phyloP scores from a whole-genome alignment of 2,888 invertebrate genomes.

The Platynereis dumerilii region DNA sequence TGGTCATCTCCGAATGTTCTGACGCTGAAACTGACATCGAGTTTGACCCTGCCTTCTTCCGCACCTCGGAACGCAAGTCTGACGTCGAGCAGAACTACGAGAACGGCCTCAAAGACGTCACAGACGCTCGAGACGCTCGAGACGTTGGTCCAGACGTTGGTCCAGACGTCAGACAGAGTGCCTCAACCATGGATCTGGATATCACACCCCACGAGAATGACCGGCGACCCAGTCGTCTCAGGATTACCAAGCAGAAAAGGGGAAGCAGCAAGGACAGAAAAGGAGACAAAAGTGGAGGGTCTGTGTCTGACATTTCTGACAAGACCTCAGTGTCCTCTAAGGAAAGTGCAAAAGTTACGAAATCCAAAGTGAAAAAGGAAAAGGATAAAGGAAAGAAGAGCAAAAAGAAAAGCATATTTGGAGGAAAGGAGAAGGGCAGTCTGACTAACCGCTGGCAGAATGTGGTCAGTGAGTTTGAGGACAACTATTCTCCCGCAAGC shows the following conservation, averaged over 20 bases:
- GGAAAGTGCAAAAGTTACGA: no score
- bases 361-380: no score
- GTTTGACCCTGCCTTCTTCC: slow-evolving; percentile 5
- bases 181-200: neutral
- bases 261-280: no score
- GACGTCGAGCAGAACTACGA: neutral
- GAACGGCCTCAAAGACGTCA: no score
- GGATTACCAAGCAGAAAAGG: no score
- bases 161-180: neutral
- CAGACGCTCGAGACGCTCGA: neutral
- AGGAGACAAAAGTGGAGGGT: no score
- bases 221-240: no score
- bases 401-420: neutral
- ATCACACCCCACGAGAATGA: no score
- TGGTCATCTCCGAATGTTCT: neutral
- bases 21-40: slow-evolving; percentile 7
- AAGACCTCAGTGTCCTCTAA: no score
- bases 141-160: no score
- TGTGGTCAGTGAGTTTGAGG: slow-evolving; percentile 20
- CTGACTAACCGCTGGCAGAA: slow-evolving; percentile 18
- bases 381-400: neutral
- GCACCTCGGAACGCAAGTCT: neutral
- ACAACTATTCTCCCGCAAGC: neutral
- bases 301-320: no score
- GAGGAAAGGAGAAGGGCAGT: neutral